A percentile compares a stretch with the other conserved stretches of the same genome.
Evolutionary conservation across 2,797 vertebrate species (phyloP).

Genomic region (Setipinna tenuifilis): DNA sequence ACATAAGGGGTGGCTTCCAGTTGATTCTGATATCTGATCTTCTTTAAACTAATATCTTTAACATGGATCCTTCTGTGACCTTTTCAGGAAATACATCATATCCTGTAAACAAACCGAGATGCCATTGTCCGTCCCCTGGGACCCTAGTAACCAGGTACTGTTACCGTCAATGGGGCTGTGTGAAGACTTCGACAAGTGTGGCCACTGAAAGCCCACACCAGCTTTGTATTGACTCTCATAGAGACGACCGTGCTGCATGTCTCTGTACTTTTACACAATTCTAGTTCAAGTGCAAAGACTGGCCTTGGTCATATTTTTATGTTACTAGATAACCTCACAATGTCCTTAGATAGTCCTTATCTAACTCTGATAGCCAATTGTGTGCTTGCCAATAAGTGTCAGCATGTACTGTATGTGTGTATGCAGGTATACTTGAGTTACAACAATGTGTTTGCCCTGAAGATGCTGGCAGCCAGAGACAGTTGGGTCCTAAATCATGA

Average conservation of each 20-base stretch:
- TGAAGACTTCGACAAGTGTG: not conserved
- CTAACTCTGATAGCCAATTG: not conserved
- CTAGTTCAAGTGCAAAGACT: not conserved
- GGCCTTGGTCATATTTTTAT: constrained; percentile 5
- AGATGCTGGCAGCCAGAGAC: constrained; percentile 82
- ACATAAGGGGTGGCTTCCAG: not conserved
- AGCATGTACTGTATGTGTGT: not conserved
- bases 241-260: not conserved
- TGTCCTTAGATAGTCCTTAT: not conserved
- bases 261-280: not conserved
- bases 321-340: not conserved
- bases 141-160: constrained; percentile 91
- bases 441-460: constrained; percentile 91
- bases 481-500: constrained; percentile 85
- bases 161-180: not conserved
- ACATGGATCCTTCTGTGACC: not conserved
- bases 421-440: constrained; percentile 92
- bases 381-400: not conserved
- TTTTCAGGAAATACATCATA: constrained; percentile 86
- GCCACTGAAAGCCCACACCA: not conserved
- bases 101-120: constrained; percentile 86
- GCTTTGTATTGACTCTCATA: not conserved
- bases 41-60: not conserved
- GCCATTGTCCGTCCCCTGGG: constrained; percentile 91
- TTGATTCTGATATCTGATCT: not conserved